phyloP scores from a whole-genome alignment of 1,140 invertebrate species.

The Elysia chlorotica region DNA sequence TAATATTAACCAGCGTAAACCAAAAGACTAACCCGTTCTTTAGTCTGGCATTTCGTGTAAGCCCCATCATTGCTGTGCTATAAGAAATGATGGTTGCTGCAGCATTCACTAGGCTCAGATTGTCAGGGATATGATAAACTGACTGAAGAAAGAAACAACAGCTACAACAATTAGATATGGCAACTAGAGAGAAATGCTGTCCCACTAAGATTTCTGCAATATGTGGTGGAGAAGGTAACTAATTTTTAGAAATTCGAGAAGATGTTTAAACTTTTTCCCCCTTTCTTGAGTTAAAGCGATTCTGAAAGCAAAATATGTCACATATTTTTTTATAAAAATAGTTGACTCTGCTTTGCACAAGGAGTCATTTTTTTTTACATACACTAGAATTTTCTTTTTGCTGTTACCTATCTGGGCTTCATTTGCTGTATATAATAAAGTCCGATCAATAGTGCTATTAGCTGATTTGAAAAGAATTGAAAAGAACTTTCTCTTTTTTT shows the following conservation, averaged over 20 bases:
- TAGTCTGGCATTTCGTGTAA: constrained; percentile 65
- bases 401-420: too few species aligned
- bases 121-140: constrained; percentile 66
- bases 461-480: too few species aligned
- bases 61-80: constrained; percentile 67
- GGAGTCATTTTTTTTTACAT: too few species aligned
- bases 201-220: neutral
- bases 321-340: too few species aligned
- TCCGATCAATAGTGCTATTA: too few species aligned
- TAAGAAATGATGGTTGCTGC: constrained; percentile 68
- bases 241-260: neutral
- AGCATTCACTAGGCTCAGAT: constrained; percentile 62
- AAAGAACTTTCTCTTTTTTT: too few species aligned
- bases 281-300: neutral
- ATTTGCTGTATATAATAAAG: too few species aligned
- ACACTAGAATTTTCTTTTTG: too few species aligned
- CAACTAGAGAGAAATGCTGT: neutral
- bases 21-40: constrained; percentile 60
- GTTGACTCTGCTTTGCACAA: too few species aligned
- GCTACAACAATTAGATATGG: neutral
- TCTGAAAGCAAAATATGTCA: constrained; percentile 1
- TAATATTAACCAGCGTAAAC: too few species aligned
- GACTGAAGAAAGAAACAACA: constrained; percentile 60
- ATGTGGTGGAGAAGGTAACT: neutral
- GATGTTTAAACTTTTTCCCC: neutral